Evolutionary conservation across 1,140 invertebrate species (phyloP), one percentile per base, ranked within the genome.

Genomic region (Zaprionus ornatus): DNA sequence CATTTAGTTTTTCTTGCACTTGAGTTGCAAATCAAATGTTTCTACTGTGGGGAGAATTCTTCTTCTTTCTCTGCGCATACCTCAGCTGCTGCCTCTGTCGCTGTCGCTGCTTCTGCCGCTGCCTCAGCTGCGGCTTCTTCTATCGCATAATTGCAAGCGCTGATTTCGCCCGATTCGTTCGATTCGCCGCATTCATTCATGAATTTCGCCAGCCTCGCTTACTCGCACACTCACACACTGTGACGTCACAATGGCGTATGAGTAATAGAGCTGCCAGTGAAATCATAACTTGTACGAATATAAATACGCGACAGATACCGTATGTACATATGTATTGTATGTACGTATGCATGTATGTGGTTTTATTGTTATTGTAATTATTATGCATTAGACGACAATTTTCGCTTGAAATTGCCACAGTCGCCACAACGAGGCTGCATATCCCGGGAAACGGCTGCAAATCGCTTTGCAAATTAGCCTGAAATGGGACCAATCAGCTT

Each of bases 221-320:
- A 40, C 37, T 10, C 29, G 6, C 15, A 40, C 1, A 2, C 40
- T 9, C 40, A 17, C 67, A 37, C 57, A 56, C 42, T 61, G 67
- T 75, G 73, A 63, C 67, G 67, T 75, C 73, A 71, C 73, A 70
- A 32, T 42, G 67, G 32, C 73, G 73, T 71, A 71, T 75, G 73
- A 70, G 73, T 71, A 71, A 75, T 64, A 6, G n/a, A n/a, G 12
- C 27, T 35, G 54, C 67, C 63, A 71, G 67, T 71, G 60, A 70
- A 69, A 57, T 75, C 42, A 70, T 35, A 62, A 37, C 5, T 19
- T 5, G 17, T 40, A 45, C 17, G 23, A 37, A 37, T 45, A 21
- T 21, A 35, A 27, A 17, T 15, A 55, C 5, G n/a, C 12, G 15
- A 35, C 17, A 57, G 29, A 32, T 32, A 57, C 37, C n/a, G 40